Conservation (phyloP, 1,140 invertebrate species). For the Drosophila arawakana region DNA sequence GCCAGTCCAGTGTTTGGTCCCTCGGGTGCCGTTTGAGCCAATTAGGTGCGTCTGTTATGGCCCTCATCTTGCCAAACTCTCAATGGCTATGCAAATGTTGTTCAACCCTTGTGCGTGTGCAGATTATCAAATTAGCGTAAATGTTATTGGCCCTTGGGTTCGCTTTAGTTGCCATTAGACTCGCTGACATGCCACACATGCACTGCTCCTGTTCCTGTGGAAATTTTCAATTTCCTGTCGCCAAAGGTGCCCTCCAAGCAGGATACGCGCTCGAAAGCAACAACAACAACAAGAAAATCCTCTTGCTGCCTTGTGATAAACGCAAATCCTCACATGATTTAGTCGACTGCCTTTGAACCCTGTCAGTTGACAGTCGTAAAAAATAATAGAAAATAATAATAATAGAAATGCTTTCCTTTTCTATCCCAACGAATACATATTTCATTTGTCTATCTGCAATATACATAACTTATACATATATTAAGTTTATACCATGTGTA, state of each 20-base stretch:
- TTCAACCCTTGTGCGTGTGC: slow-evolving; percentile 73
- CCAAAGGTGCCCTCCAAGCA: slow-evolving; percentile 33
- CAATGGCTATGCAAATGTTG: slow-evolving; percentile 73
- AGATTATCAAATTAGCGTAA: slow-evolving; percentile 84
- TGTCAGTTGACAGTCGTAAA: slow-evolving; percentile 70
- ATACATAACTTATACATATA: slow-evolving; percentile 22
- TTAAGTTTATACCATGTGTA: slow-evolving; percentile 39
- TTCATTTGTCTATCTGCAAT: slow-evolving; percentile 44
- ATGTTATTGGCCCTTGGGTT: slow-evolving; percentile 76
- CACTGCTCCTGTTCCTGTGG: slow-evolving; percentile 26
- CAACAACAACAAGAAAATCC: slow-evolving; percentile 6
- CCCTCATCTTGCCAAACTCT: not conserved
- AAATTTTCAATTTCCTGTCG: slow-evolving; percentile 81
- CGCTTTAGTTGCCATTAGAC: slow-evolving; percentile 37
- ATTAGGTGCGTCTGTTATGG: slow-evolving; percentile 76
- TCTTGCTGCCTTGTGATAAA: slow-evolving; percentile 55
- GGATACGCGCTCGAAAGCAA: slow-evolving; percentile 7
- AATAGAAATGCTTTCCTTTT: slow-evolving; percentile 30
- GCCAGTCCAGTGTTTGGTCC: slow-evolving; percentile 44
- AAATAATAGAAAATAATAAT: slow-evolving; percentile 2
- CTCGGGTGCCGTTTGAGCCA: slow-evolving; percentile 82
- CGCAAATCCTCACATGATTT: slow-evolving; percentile 76
- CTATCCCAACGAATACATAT: not conserved
- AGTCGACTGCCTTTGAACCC: slow-evolving; percentile 61
- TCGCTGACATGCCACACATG: slow-evolving; percentile 57